A percentile compares a stretch with the other conserved stretches of the same genome.
These are phyloP conservation scores for Willowsia nigromaculata DNA, from an alignment of 2,888 invertebrate species.

Conservation along the genomic window DNA sequence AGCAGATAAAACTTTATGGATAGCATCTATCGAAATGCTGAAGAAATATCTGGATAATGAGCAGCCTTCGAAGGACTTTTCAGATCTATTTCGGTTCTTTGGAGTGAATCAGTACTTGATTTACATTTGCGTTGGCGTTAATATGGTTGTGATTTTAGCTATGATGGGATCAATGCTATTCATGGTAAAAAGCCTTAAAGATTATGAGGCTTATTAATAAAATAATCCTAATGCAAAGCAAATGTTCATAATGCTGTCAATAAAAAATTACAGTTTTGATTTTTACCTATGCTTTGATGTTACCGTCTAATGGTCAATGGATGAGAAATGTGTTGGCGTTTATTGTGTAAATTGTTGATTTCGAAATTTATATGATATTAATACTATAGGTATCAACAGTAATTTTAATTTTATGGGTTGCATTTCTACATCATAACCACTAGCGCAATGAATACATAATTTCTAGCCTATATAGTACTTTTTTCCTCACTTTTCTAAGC, in stretches of 20 bases:
- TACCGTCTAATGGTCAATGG: no score
- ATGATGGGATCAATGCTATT: constrained; percentile 27
- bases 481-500: background rate
- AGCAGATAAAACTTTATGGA: constrained; percentile 17
- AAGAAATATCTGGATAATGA: constrained; percentile 1
- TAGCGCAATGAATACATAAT: background rate
- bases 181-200: background rate
- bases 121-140: constrained; percentile 42
- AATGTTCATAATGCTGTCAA: no score
- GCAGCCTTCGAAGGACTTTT: constrained; percentile 22
- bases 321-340: no score
- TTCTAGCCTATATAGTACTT: background rate
- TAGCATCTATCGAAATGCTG: constrained; percentile 5
- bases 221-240: background rate
- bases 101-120: background rate
- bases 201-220: constrained; percentile 31
- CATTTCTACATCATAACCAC: background rate
- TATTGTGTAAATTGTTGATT: no score
- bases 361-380: no score
- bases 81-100: constrained; percentile 34
- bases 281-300: no score
- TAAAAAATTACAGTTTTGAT: no score
- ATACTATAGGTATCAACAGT: no score
- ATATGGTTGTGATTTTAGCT: constrained; percentile 28
- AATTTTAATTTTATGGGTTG: no score